Conservation (phyloP, 2,113 vertebrate genomes). For the Gasterosteus aculeatus region DNA sequence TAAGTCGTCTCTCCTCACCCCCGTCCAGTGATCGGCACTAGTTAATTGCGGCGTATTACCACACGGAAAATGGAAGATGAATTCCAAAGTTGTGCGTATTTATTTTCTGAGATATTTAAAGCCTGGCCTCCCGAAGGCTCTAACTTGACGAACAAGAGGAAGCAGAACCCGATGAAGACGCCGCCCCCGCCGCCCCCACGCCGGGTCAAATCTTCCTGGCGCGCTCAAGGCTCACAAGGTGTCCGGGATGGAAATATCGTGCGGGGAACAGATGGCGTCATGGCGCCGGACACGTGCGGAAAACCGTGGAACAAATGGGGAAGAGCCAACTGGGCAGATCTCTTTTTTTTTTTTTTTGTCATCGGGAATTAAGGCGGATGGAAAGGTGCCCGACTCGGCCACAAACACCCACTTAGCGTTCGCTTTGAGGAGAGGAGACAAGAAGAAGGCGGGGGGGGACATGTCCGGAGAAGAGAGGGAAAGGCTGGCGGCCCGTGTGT, state of each 20-base stretch:
- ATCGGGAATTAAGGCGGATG: background rate
- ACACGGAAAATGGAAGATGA: background rate
- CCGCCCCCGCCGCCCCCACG: slow-evolving; percentile 39
- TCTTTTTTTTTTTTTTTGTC: background rate
- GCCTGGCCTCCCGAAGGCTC: slow-evolving; percentile 52
- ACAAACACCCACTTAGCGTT: slow-evolving; percentile 65
- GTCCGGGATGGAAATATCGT: slow-evolving; percentile 53
- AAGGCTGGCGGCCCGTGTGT: no score
- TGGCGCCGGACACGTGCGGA: slow-evolving; percentile 26
- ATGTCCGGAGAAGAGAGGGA: no score
- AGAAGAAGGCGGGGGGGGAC: no score
- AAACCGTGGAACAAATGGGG: slow-evolving; percentile 31
- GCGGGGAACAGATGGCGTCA: slow-evolving; percentile 49
- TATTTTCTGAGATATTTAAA: slow-evolving; percentile 38
- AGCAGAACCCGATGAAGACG: slow-evolving; percentile 53
- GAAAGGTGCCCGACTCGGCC: slow-evolving; percentile 4
- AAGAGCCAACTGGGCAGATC: slow-evolving; percentile 43
- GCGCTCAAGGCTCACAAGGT: slow-evolving; percentile 40
- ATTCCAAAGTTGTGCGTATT: background rate
- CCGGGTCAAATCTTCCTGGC: slow-evolving; percentile 50
- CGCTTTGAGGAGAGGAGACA: slow-evolving; percentile 28
- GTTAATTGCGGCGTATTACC: background rate
- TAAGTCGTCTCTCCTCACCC: background rate
- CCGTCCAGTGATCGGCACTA: background rate
- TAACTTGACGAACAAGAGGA: slow-evolving; percentile 67